Percentiles rank a stretch among this genome's conserved stretches.
Evolutionary conservation across 2,888 invertebrate genomes (phyloP).

Genomic region (Athrips mouffetella): DNA sequence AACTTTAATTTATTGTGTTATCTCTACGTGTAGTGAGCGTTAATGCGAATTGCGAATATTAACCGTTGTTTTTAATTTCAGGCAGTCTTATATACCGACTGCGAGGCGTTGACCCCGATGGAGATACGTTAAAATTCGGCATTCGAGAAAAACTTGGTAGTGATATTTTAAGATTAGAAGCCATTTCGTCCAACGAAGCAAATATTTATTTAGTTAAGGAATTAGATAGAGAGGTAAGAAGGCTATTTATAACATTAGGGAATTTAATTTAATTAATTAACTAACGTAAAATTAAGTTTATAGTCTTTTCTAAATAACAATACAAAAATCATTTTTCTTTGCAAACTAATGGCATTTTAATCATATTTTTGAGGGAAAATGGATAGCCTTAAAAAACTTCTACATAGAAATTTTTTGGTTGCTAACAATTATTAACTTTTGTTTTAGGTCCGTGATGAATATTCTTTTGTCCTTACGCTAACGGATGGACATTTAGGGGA

Average conservation of each 20-base stretch:
- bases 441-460: conserved; percentile 89
- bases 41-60: conserved; percentile 1
- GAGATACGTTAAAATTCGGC: conserved; percentile 89
- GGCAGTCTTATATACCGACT: conserved; percentile 90
- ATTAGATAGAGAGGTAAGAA: conserved; percentile 90
- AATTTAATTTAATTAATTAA: neutral
- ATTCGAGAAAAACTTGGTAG: conserved; percentile 88
- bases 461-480: conserved; percentile 90
- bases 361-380: too few species aligned
- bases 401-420: too few species aligned
- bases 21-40: neutral
- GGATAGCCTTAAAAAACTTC: too few species aligned
- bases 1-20: neutral
- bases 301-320: too few species aligned
- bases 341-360: too few species aligned
- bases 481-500: conserved; percentile 92
- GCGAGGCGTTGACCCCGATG: conserved; percentile 90
- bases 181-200: conserved; percentile 88
- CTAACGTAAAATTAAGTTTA: neutral
- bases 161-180: conserved; percentile 91
- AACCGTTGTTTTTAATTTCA: conserved; percentile 60
- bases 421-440: too few species aligned
- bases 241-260: neutral
- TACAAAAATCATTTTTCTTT: too few species aligned
- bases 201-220: conserved; percentile 92